Evolutionary conservation across 1,140 invertebrate genomes (phyloP).

Genomic region (Drosophila tristis): DNA sequence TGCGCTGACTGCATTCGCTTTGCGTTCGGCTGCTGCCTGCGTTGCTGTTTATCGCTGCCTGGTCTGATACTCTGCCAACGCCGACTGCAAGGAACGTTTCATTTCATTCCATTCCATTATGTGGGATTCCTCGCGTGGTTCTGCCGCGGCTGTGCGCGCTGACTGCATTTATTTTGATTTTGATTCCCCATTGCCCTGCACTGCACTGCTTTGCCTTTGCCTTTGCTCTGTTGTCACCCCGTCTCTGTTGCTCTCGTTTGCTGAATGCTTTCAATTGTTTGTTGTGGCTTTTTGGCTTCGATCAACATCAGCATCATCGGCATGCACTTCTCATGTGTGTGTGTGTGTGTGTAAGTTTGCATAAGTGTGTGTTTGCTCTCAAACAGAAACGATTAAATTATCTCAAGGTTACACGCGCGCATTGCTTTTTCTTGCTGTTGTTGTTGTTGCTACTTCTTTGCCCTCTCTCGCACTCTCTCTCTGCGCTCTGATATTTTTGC

Average conservation of each 20-base stretch:
- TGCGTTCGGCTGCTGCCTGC: too few species aligned
- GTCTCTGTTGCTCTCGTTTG: slow-evolving; percentile 25
- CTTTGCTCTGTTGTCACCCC: slow-evolving; percentile 10
- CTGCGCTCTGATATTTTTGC: too few species aligned
- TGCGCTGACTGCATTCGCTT: too few species aligned
- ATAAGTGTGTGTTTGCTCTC: slow-evolving; percentile 55
- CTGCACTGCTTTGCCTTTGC: slow-evolving; percentile 27
- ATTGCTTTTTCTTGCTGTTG: slow-evolving; percentile 8
- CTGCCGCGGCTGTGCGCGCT: too few species aligned
- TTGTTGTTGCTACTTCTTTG: slow-evolving; percentile 36
- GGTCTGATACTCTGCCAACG: too few species aligned
- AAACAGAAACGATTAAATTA: slow-evolving; percentile 77
- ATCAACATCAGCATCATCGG: slow-evolving; percentile 40
- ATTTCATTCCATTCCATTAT: too few species aligned
- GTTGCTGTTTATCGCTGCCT: too few species aligned
- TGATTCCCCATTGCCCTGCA: slow-evolving; percentile 28
- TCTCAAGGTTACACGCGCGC: slow-evolving; percentile 79
- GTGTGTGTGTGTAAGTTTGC: neutral
- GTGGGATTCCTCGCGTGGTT: too few species aligned
- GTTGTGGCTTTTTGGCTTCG: slow-evolving; percentile 52
- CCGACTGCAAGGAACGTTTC: too few species aligned
- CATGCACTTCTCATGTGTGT: slow-evolving; percentile 24
- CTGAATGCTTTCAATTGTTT: slow-evolving; percentile 74
- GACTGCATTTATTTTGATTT: slow-evolving; percentile 10
- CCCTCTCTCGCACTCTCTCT: neutral